Base-by-base conservation (phyloP, 2,888 invertebrate genomes). In the Drosophila nr. perissopoda region DNA sequence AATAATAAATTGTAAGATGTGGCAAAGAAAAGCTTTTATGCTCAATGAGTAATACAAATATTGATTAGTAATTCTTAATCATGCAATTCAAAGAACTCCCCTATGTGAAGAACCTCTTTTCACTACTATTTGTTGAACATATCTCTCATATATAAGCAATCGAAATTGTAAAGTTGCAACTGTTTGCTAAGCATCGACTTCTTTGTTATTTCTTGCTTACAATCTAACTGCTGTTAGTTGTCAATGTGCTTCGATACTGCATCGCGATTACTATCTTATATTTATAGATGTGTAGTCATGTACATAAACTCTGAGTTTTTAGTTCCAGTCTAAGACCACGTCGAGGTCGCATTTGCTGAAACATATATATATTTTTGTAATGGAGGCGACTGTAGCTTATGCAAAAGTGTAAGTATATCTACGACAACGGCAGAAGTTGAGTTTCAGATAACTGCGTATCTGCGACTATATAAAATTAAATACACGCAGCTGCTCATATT, bases 301-400 rank as follows among this genome's bases (percentile, higher is more conserved):
- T 40, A 63, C 40, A 25, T 18, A 31, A 11, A 38, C 18, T 25
- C 18, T 5, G 46, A 42, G 49, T 36, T 53, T 61, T 57, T 54
- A 42, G 62, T 69, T 59, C 36, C 54, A 73, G 40, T 76, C 53
- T 57, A 34, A 33, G 36, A 67, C 18, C 56, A 52, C 64, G 62
- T 71, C 74, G 74, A 73, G 76, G 76, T 79, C 67, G 59, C 61
- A 82, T 59, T 74, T 76, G 68, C 70, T 70, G 53, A 67, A 68
- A 67, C 63, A 75, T n/a, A n/a, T n/a, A n/a, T 51, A 49, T 48
- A 53, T 70, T 40, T 66, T 61, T 27, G 13, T 16, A 48, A 11
- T 52, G 33, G 46, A 67, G 34, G 59, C 65, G 48, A 78, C 42
- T 70, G 61, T 62, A 62, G 61, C 38, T 62, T n/a, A 67, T 49